Percentiles rank a stretch among this genome's conserved stretches.
Evolutionary conservation across 2,888 invertebrate genomes (phyloP).

Genomic region (Acleris sparsana): DNA sequence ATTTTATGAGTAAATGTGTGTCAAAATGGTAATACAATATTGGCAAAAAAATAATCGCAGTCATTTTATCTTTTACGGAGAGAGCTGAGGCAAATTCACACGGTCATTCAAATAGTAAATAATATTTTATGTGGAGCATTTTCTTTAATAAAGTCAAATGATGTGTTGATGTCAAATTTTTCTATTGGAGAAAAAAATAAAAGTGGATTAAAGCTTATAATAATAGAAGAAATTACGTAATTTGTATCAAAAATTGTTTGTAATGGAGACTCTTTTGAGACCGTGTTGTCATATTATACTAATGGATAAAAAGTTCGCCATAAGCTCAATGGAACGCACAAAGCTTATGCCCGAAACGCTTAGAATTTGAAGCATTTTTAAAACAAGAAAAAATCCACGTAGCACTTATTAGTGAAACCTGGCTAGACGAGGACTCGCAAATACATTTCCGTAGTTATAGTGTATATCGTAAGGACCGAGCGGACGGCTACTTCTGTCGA

Average conservation of each 20-base stretch:
- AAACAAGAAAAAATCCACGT: slow-evolving; percentile 42
- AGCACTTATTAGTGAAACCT: slow-evolving; percentile 43
- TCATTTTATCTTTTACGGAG: no score
- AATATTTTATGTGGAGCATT: neutral
- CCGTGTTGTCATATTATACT: neutral
- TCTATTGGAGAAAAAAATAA: neutral
- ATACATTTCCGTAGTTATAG: slow-evolving; percentile 40
- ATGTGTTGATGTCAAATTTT: neutral
- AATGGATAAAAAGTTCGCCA: neutral
- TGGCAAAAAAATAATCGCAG: no score
- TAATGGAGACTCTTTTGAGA: neutral
- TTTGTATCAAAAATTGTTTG: neutral
- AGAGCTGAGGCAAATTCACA: no score
- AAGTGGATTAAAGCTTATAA: neutral
- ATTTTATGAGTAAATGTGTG: no score
- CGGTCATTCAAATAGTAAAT: neutral
- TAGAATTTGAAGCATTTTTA: slow-evolving; percentile 38
- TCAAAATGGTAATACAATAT: no score
- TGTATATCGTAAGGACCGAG: slow-evolving; percentile 40
- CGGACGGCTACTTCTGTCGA: slow-evolving; percentile 41
- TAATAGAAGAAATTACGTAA: neutral
- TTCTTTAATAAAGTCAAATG: neutral
- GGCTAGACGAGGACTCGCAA: slow-evolving; percentile 39
- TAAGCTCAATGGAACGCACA: slow-evolving; percentile 44
- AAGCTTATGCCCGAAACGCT: slow-evolving; percentile 42